Base-by-base conservation (phyloP, 1,140 invertebrate species). In the Orchestia grillus region DNA sequence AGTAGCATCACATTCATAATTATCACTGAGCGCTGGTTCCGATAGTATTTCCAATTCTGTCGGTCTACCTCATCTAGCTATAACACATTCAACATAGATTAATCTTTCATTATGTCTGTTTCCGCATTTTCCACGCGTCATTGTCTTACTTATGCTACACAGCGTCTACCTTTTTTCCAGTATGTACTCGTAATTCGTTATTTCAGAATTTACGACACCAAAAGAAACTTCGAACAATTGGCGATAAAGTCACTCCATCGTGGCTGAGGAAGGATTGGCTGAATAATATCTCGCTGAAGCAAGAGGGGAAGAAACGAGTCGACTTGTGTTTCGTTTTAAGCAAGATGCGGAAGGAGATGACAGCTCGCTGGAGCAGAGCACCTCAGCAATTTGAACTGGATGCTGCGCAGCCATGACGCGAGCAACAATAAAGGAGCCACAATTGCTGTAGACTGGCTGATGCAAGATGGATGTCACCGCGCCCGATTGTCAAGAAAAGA, bases 271-370 rank as follows among this genome's bases (percentile, higher is more conserved):
- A 36, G 28, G 28, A 36, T 77, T 15, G 28, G 28, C 15, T 77
- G 28, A 77, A 77, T 53, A 19, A 53, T 36, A 19, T 77, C 15
- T 77, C 41, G 36, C 41, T 44, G 88, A 90, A 44, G 88, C 28
- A 36, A 90, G 88, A 43, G 88, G 88, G 36, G 62, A 43, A 90
- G 88, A 90, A 90, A 42, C 43, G 42, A 41, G 41, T 90, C 88
- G 88, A 90, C 43, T 41, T 90, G 4, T 15, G 88, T 42, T 15
- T 87, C 40, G 41, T 87, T 36, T n/a, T 53, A 42, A 11, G 88
- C 88, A 44, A 44, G n/a, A 90, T 3, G 28, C 88, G 88, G 88
- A 90, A 90, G 88, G 43, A 90, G 88, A 90, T 90, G 88, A 90
- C 41, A 90, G 88, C n/a, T 90, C 88, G 36, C 88, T 44, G 88